Percentiles rank a stretch among this genome's conserved stretches.
Evolutionary conservation across 2,888 invertebrate genomes (phyloP).

Genomic region (Philereme vetulata): DNA sequence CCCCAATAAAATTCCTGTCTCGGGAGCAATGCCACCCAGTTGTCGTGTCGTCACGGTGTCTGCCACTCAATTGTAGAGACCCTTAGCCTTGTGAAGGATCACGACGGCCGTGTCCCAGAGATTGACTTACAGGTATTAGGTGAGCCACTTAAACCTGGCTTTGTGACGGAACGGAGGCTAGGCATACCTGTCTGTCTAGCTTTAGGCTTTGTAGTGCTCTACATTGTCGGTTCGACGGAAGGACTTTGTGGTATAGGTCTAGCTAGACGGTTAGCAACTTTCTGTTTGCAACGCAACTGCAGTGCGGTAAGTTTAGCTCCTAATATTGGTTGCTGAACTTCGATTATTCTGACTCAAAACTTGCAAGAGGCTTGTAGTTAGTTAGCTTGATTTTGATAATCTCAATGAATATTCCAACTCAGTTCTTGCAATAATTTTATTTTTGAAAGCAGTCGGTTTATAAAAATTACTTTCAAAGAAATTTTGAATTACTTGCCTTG

Average conservation of each 20-base stretch:
- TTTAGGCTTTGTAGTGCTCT: conserved; percentile 12
- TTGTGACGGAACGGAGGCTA: conserved; percentile 17
- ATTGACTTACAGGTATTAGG: conserved; percentile 54
- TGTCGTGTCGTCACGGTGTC: conserved; percentile 49
- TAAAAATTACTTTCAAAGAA: neutral
- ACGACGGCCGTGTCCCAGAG: conserved; percentile 57
- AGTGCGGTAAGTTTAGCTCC: conserved; percentile 1
- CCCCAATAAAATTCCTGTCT: conserved; percentile 1
- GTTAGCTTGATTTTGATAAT: no score
- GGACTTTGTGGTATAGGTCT: conserved; percentile 12
- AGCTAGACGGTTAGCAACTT: conserved; percentile 15
- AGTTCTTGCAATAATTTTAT: neutral
- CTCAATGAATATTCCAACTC: neutral
- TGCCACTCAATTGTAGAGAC: conserved; percentile 37
- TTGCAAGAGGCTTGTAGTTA: neutral
- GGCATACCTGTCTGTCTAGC: conserved; percentile 6
- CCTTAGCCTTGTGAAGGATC: conserved; percentile 48
- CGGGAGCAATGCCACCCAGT: conserved; percentile 45
- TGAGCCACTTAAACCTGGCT: conserved; percentile 25
- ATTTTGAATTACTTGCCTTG: neutral
- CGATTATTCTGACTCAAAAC: neutral
- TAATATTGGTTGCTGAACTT: neutral
- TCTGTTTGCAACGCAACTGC: conserved; percentile 7
- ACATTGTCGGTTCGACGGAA: conserved; percentile 19
- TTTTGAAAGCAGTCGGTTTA: neutral